Base-by-base conservation (phyloP, 2,797 vertebrate genomes). In the Chiroxiphia lanceolata region DNA sequence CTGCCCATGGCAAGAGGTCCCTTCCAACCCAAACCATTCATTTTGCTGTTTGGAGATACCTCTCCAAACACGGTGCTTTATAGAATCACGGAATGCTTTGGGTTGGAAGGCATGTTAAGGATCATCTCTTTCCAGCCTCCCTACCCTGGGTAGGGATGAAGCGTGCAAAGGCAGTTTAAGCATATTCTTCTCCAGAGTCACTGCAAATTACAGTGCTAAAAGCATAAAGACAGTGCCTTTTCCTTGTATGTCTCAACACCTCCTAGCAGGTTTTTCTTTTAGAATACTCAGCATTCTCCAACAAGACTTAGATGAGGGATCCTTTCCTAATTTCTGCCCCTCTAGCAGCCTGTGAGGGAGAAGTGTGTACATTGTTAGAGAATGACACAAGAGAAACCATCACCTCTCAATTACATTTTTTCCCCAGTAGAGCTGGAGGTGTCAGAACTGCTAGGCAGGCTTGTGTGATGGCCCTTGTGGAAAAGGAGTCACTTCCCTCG, bases 401-500 rank as follows among this genome's bases (percentile, higher is more conserved):
- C 40, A 31, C 19, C 38, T 22, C 23, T 11, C 45, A 9, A 21
- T 22, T 8, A 23, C 10, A 16, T 13, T 47, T 36, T n/a, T 23
- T 53, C 40, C 40, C 33, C 33, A 33, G 21, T 25, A 25, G 10
- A 36, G n/a, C 34, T 59, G 47, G n/a, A 19, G 8, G 7, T 9
- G 6, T 15, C 23, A 71, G 47, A 61, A 13, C 15, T 40, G n/a
- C 33, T 16, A 6, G 38, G 29, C 40, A 42, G n/a, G 31, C 33
- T 38, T 29, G 48, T 44, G 26, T 31, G n/a, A 48, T 20, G 20
- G 11, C 48, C 50, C 21, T 40, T 6, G 18, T 2, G 2, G 40
- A 11, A 25, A 33, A 21, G 23, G 26, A 38, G 20, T 48, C 33
- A 10, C 27, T 33, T 29, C 5, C 4, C 14, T 15, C 0, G 0